Percentiles rank a stretch among this genome's conserved stretches.
phyloP scores from a whole-genome alignment of 1,140 invertebrate species.

The Hirudo medicinalis region DNA sequence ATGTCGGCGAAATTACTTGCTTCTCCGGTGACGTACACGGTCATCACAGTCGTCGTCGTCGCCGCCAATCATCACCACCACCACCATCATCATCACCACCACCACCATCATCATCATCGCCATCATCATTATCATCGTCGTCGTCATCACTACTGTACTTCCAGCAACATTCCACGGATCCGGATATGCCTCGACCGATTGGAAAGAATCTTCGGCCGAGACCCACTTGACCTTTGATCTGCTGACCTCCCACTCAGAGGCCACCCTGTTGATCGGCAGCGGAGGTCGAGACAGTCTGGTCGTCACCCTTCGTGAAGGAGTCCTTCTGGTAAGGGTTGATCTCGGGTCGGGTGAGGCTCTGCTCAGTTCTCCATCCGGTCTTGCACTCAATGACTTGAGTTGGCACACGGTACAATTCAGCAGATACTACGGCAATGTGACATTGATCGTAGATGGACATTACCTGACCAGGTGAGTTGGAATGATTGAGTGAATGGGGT shows the following conservation, averaged over 20 bases:
- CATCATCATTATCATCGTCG: too few species aligned
- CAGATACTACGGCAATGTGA: not conserved
- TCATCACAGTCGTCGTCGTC: too few species aligned
- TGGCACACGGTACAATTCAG: not conserved
- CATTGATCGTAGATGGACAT: not conserved
- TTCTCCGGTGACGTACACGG: too few species aligned
- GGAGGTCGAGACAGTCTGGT: not conserved
- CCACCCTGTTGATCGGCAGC: not conserved
- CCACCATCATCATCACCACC: too few species aligned
- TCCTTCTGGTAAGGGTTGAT: not conserved
- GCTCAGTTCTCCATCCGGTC: not conserved
- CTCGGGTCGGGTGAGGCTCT: not conserved
- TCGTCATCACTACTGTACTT: too few species aligned
- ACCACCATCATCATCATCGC: too few species aligned
- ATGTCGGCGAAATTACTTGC: too few species aligned
- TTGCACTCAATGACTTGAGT: not conserved
- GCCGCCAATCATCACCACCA: too few species aligned
- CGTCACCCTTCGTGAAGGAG: not conserved
- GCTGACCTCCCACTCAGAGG: not conserved
- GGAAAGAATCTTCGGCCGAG: not conserved
- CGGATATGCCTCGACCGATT: not conserved
- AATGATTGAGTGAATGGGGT: not conserved
- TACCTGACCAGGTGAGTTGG: not conserved
- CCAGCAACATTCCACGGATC: conserved; percentile 6
- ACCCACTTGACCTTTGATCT: not conserved